These are phyloP conservation scores for Macropus fuliginosus DNA, from an alignment of 2,797 vertebrate species.

Conservation along the genomic window DNA sequence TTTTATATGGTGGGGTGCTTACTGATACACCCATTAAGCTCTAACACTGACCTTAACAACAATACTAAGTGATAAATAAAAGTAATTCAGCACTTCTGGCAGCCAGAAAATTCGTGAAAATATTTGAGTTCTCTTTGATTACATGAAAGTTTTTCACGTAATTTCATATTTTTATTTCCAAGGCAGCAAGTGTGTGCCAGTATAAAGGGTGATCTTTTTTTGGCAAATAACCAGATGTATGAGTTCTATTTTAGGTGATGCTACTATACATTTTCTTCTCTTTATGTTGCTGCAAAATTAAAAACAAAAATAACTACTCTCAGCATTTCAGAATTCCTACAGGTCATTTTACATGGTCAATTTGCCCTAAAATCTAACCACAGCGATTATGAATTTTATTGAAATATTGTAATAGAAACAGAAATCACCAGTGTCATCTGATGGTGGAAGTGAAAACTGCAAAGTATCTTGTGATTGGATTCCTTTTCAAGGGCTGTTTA, in stretches of 20 bases:
- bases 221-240: background rate
- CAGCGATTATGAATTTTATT: background rate
- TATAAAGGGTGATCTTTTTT: background rate
- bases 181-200: background rate
- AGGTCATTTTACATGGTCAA: background rate
- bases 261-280: background rate
- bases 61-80: background rate
- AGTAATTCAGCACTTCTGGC: background rate
- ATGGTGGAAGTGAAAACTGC: slow-evolving; percentile 62
- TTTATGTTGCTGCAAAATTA: background rate
- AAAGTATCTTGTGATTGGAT: slow-evolving; percentile 10
- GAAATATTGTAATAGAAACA: slow-evolving; percentile 1
- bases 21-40: too few relatives aligned
- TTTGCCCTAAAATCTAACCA: background rate
- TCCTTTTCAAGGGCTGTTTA: background rate
- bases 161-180: slow-evolving; percentile 3
- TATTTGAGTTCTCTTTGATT: background rate
- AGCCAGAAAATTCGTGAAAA: background rate
- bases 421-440: slow-evolving; percentile 62
- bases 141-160: background rate
- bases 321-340: background rate
- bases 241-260: background rate
- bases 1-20: too few relatives aligned
- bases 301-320: background rate
- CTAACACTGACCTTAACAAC: background rate